These are phyloP conservation scores for Drepanosiphum platanoidis DNA, from an alignment of 2,888 invertebrate species.

Conservation along the genomic window DNA sequence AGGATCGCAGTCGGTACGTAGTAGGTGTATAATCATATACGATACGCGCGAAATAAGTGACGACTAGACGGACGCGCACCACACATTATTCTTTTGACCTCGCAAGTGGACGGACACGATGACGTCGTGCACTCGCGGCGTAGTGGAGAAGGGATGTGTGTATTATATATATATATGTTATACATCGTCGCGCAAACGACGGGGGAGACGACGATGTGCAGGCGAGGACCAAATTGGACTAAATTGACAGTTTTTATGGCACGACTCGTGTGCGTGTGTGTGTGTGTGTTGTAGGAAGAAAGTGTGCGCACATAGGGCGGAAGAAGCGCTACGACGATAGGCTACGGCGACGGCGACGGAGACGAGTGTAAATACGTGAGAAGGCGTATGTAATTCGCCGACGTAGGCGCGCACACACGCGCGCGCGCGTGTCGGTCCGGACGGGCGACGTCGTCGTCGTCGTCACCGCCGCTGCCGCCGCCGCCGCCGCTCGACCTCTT, in stretches of 20 bases:
- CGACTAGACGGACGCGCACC: conserved; percentile 20
- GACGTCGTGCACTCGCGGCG: neutral
- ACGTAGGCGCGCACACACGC: conserved; percentile 28
- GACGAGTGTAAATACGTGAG: conserved; percentile 61
- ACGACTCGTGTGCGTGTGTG: neutral
- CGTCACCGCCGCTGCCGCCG: neutral
- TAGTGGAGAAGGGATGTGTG: neutral
- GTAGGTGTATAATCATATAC: neutral
- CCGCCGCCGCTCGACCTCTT: conserved; percentile 48
- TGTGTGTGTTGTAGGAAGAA: too few relatives aligned
- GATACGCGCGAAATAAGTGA: neutral
- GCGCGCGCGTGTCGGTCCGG: neutral
- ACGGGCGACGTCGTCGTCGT: neutral
- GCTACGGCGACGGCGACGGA: neutral
- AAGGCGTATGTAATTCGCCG: conserved; percentile 60
- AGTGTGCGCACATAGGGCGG: too few relatives aligned
- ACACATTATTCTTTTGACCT: conserved; percentile 39
- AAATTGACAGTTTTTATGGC: conserved; percentile 60
- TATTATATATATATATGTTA: neutral
- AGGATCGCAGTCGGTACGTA: neutral
- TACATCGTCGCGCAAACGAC: neutral
- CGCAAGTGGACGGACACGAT: neutral
- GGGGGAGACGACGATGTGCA: neutral
- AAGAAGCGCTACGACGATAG: neutral
- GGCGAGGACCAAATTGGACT: conserved; percentile 40